Conservation (phyloP, 2,888 invertebrate species). For the Synergus laeviventris region DNA sequence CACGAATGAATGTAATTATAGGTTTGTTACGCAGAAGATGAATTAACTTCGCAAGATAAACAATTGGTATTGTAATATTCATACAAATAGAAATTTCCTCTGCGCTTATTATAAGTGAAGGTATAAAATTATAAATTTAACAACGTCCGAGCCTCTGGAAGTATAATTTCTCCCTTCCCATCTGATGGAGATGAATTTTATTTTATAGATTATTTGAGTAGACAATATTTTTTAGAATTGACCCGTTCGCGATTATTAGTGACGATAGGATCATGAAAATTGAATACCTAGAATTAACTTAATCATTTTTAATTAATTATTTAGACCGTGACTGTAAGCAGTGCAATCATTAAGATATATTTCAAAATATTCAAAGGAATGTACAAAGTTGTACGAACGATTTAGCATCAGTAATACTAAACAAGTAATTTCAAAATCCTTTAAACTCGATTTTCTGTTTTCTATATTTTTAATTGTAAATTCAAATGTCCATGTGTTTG, state of each 20-base stretch:
- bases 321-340: conserved; percentile 71
- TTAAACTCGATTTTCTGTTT: conserved; percentile 15
- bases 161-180: conserved; percentile 34
- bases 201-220: conserved; percentile 6
- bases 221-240: conserved; percentile 11
- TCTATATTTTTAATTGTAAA: conserved; percentile 26
- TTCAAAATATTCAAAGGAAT: conserved; percentile 64
- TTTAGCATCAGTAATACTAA: conserved; percentile 11
- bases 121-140: conserved; percentile 36
- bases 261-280: background rate
- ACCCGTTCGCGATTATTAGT: conserved; percentile 8
- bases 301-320: conserved; percentile 57
- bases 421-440: conserved; percentile 14
- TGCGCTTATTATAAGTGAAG: conserved; percentile 38
- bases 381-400: conserved; percentile 67
- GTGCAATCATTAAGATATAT: conserved; percentile 72
- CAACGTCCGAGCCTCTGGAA: conserved; percentile 28
- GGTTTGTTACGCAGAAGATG: conserved; percentile 22
- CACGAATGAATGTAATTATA: conserved; percentile 29
- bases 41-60: conserved; percentile 14
- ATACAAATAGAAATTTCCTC: conserved; percentile 22
- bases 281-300: conserved; percentile 58
- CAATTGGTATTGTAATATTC: conserved; percentile 31
- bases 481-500: conserved; percentile 8
- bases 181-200: conserved; percentile 18